Conservation (phyloP, 2,888 invertebrate genomes). For the Seladonia tumulorum region DNA sequence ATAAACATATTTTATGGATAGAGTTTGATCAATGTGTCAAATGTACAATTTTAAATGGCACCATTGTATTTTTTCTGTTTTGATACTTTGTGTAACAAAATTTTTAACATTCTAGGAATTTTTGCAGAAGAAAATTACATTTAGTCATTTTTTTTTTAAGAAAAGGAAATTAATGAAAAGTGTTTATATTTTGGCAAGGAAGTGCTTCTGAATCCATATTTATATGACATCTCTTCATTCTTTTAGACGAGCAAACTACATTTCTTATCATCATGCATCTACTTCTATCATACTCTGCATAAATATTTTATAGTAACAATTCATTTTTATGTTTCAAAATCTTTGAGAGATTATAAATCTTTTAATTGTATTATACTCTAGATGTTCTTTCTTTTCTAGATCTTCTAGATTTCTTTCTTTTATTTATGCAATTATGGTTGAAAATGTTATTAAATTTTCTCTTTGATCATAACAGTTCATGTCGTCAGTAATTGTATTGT, state of each 20-base stretch:
- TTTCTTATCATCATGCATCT: background rate
- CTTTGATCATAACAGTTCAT: constrained; percentile 18
- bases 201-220: background rate
- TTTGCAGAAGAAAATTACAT: background rate
- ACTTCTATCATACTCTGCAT: background rate
- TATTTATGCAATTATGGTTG: background rate
- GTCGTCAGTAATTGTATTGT: constrained; percentile 11
- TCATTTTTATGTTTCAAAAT: background rate
- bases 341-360: background rate
- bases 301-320: background rate
- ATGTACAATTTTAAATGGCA: background rate
- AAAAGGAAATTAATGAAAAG: background rate
- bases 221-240: background rate
- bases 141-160: background rate
- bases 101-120: background rate
- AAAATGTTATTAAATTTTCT: background rate
- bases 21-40: background rate
- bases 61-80: too few relatives aligned
- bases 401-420: too few relatives aligned
- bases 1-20: background rate
- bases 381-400: background rate
- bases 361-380: background rate
- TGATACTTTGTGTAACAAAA: background rate
- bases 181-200: background rate
- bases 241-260: background rate